phyloP scores from a whole-genome alignment of 2,888 invertebrate species.

The Tiliacea citrago region DNA sequence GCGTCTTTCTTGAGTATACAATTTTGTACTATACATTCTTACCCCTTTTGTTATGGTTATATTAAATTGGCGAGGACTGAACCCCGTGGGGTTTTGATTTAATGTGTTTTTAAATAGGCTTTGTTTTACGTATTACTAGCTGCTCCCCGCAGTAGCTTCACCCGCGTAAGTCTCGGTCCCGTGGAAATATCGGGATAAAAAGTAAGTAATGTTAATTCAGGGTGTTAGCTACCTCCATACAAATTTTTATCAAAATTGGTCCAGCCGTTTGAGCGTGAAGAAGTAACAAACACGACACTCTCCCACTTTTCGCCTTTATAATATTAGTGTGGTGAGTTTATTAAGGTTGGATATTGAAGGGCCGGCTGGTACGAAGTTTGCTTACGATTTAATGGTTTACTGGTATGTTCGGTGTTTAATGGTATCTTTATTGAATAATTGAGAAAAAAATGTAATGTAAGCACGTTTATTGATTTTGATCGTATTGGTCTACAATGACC shows the following conservation, averaged over 20 bases:
- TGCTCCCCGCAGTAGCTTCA: no score
- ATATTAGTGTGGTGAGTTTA: slow-evolving; percentile 48
- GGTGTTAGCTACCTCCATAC: no score
- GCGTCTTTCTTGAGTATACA: slow-evolving; percentile 56
- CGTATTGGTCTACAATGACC: no score
- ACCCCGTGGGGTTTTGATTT: slow-evolving; percentile 52
- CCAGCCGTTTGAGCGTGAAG: no score
- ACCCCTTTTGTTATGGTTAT: slow-evolving; percentile 64
- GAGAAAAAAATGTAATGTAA: slow-evolving; percentile 2
- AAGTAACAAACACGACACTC: no score
- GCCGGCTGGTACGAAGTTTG: slow-evolving; percentile 40
- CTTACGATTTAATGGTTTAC: slow-evolving; percentile 34
- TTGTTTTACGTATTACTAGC: slow-evolving; percentile 57
- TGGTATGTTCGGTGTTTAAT: slow-evolving; percentile 17
- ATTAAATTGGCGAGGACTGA: slow-evolving; percentile 48
- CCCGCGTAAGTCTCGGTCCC: no score
- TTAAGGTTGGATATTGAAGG: slow-evolving; percentile 55
- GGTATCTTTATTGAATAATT: slow-evolving; percentile 9
- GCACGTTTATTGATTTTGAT: not conserved
- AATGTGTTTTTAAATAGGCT: slow-evolving; percentile 62
- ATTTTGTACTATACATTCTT: slow-evolving; percentile 65
- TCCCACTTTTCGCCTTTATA: no score
- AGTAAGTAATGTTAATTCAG: no score
- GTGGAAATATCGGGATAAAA: no score
- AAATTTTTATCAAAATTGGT: no score